phyloP scores from a whole-genome alignment of 1,140 invertebrate genomes.

The Caenorhabditis latens region DNA sequence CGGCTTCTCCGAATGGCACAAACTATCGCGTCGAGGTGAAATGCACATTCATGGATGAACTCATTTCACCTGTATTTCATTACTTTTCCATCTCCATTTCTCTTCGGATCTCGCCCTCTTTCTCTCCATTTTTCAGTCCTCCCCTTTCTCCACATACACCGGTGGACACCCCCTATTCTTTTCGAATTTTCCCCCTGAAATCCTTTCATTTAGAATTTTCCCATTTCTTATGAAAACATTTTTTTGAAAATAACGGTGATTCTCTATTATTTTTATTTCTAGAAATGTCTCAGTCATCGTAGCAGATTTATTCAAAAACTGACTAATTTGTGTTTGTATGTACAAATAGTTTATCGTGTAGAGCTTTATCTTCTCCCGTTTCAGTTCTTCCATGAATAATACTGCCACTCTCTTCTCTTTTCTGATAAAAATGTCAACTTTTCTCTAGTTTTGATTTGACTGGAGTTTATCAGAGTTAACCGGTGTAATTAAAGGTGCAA shows the following conservation, averaged over 20 bases:
- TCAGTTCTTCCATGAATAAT: not conserved
- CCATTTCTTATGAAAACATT: not conserved
- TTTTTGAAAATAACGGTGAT: slow-evolving; percentile 3
- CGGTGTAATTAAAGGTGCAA: not conserved
- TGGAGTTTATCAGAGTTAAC: not conserved
- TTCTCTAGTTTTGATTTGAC: not conserved
- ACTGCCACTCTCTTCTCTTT: slow-evolving; percentile 14
- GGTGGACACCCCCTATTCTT: slow-evolving; percentile 2
- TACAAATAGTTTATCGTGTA: slow-evolving; percentile 55
- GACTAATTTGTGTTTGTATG: slow-evolving; percentile 43
- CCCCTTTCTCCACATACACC: not conserved
- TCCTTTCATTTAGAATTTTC: slow-evolving; percentile 16
- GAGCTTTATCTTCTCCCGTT: slow-evolving; percentile 26
- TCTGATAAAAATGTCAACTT: not conserved
- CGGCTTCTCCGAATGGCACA: slow-evolving; percentile 76
- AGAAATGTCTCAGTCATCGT: not conserved
- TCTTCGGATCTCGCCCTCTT: slow-evolving; percentile 10
- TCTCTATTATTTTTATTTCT: not conserved
- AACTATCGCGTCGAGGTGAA: slow-evolving; percentile 66
- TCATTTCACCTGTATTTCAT: not conserved
- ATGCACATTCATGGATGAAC: slow-evolving; percentile 57
- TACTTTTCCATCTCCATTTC: not conserved
- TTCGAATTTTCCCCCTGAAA: not conserved
- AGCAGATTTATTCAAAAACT: not conserved
- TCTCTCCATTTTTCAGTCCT: not conserved